Evolutionary conservation across 2,888 invertebrate genomes (phyloP).

Genomic region (Amiota communis): DNA sequence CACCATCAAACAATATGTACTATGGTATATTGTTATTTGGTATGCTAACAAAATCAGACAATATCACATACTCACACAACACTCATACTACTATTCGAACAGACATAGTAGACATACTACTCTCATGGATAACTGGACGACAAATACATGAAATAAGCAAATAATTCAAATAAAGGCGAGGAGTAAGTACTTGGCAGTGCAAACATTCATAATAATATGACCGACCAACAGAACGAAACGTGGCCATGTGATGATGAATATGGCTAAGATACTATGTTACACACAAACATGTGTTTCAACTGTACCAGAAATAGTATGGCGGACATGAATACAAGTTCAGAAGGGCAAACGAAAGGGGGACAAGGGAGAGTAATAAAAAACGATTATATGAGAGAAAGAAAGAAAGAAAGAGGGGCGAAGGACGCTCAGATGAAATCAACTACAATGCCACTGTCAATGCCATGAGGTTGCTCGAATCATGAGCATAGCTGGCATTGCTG

Average conservation of each 20-base stretch:
- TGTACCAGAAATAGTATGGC: constrained; percentile 16
- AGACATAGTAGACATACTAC: background rate
- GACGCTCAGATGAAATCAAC: background rate
- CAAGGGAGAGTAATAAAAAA: background rate
- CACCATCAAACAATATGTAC: background rate
- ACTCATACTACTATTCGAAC: too few species aligned
- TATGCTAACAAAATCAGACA: constrained; percentile 20
- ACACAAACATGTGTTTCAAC: constrained; percentile 1
- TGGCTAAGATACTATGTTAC: background rate
- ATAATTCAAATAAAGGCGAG: constrained; percentile 18
- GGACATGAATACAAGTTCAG: background rate
- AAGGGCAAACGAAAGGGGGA: too few species aligned
- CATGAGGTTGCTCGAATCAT: constrained; percentile 41
- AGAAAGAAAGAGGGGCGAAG: background rate
- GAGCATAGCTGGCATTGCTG: background rate
- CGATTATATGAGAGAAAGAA: constrained; percentile 37
- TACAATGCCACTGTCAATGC: constrained; percentile 51
- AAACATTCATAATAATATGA: constrained; percentile 16
- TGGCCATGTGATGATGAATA: constrained; percentile 22
- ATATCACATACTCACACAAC: background rate
- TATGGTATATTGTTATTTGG: background rate
- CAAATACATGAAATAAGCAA: constrained; percentile 24
- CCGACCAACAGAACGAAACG: background rate
- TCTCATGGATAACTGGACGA: background rate
- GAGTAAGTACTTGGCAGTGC: background rate